Base-by-base conservation (phyloP, 2,113 vertebrate genomes). In the Dipodomys ordii region DNA sequence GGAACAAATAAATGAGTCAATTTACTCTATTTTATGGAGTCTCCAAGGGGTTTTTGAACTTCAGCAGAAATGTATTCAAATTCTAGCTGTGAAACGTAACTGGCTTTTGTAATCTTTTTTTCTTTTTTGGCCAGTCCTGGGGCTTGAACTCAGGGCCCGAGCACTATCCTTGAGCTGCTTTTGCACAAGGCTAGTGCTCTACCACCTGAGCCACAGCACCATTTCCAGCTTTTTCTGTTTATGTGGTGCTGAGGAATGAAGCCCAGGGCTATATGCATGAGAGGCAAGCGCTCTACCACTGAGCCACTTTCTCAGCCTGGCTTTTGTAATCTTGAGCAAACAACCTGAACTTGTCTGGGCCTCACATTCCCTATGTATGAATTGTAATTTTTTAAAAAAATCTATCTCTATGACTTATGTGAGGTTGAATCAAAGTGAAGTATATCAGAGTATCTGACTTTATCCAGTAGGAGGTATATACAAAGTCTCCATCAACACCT, bases 31-130 rank as follows among this genome's bases (percentile, higher is more conserved):
- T 86, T 72, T 77, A 19, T 68, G 8, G 65, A 62, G 27, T 12
- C 23, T 65, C 22, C 23, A 60, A 57, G 12, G 1, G 1, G 4
- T 39, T 35, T 84, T 94, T 87, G 72, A 88, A 85, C 46, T 23
- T 76, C 35, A 71, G 87, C 3, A 13, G 13, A 92, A 62, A 82
- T 64, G 65, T 20, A 83, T 92, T 83, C 69, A 82, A 92, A 92
- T 83, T 20, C 8, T 30, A 83, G 44, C 30, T 68, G 39, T 82
- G 53, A 93, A 87, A 60, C 15, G 72, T 62, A 32, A 76, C 35
- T 89, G 49, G 22, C n/a, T 77, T 87, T 49, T 60, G 12, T 49
- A 18, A 84, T n/a, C 32, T 83, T 85, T 39, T 39, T 39, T 39
- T 39, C 6, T 39, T 39, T 39, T 39, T 39, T 39, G 39, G 39